Conservation (phyloP, 2,113 vertebrate species). For the Dunckerocampus dactyliophorus region DNA sequence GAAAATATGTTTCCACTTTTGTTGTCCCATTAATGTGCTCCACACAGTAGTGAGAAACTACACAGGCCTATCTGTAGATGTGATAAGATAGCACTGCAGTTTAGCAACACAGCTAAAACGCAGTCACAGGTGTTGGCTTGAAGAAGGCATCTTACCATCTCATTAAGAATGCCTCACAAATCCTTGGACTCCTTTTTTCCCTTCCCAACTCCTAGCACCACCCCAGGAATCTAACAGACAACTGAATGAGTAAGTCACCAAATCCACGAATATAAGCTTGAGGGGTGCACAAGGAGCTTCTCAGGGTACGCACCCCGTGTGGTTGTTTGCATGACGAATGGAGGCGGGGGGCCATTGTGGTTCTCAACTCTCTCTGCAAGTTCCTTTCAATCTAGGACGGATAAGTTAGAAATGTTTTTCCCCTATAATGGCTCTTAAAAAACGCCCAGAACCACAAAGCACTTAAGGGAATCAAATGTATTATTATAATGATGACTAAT, state of each 20-base stretch:
- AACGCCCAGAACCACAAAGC: conserved; percentile 21
- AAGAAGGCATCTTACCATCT: conserved; percentile 21
- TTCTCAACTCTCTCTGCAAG: neutral
- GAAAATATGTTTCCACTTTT: conserved; percentile 10
- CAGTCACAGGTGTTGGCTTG: conserved; percentile 17
- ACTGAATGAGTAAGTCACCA: conserved; percentile 49
- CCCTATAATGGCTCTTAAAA: neutral
- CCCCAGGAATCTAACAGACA: conserved; percentile 26
- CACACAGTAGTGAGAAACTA: neutral
- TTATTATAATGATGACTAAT: conserved; percentile 19
- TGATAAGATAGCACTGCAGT: conserved; percentile 40
- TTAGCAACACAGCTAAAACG: conserved; percentile 24
- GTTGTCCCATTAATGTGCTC: conserved; percentile 19
- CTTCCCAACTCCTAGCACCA: conserved; percentile 39
- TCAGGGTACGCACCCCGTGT: conserved; percentile 16
- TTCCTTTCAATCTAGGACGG: neutral
- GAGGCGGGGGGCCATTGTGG: neutral
- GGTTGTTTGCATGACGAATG: conserved; percentile 14
- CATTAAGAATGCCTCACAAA: conserved; percentile 30
- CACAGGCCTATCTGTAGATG: conserved; percentile 41
- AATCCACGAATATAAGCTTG: too few relatives aligned
- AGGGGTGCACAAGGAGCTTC: conserved; percentile 23
- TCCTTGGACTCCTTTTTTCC: conserved; percentile 43
- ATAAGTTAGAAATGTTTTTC: neutral
- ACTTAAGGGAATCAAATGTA: conserved; percentile 22